These are phyloP conservation scores for Carlito syrichta DNA, from an alignment of 2,113 vertebrate genomes.

Conservation along the genomic window DNA sequence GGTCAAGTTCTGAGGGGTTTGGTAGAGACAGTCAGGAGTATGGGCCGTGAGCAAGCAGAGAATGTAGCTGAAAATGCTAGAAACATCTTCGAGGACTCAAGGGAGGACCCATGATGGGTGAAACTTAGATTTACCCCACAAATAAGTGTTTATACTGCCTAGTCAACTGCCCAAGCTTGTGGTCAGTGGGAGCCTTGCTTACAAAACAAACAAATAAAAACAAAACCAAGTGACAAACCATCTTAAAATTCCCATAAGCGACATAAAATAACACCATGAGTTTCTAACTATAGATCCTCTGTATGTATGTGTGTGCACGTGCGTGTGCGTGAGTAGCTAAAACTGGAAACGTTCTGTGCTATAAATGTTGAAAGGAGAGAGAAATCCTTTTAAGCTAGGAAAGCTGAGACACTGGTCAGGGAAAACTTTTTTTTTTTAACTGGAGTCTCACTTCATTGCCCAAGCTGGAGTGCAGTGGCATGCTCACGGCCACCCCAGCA, in stretches of 20 bases:
- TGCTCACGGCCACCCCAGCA: too few species aligned
- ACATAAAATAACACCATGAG: not conserved
- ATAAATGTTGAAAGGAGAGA: not conserved
- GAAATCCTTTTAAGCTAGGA: not conserved
- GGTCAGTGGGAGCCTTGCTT: not conserved
- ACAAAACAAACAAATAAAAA: not conserved
- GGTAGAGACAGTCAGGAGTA: not conserved
- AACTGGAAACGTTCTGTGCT: not conserved
- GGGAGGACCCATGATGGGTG: not conserved
- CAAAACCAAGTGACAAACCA: not conserved
- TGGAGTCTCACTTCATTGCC: too few species aligned
- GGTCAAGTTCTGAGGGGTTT: not conserved
- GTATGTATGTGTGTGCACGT: too few species aligned
- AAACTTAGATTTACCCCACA: not conserved
- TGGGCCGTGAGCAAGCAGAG: not conserved
- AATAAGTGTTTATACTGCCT: not conserved
- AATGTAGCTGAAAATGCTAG: not conserved
- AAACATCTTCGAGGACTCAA: accelerated
- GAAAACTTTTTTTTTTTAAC: too few species aligned
- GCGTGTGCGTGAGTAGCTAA: too few species aligned
- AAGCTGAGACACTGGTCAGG: not conserved
- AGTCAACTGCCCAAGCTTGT: not conserved
- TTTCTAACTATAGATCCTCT: not conserved
- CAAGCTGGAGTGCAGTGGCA: too few species aligned
- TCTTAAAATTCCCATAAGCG: not conserved